These are phyloP conservation scores for Minunthozetes semirufus DNA, from an alignment of 2,888 invertebrate species.

Conservation along the genomic window DNA sequence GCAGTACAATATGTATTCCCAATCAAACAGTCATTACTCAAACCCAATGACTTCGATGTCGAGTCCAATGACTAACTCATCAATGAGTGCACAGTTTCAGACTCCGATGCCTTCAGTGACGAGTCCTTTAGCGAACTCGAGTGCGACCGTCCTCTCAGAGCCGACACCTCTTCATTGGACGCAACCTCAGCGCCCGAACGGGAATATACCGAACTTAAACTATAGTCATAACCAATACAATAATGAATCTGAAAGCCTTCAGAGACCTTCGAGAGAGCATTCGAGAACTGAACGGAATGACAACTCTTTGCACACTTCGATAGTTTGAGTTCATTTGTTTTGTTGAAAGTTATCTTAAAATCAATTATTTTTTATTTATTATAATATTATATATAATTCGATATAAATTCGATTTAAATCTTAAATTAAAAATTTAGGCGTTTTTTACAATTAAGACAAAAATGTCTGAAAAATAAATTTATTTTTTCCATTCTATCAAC, in stretches of 20 bases:
- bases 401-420: not conserved
- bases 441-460: not conserved
- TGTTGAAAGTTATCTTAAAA: not conserved
- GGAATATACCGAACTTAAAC: slow-evolving; percentile 5
- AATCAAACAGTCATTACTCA: slow-evolving; percentile 24
- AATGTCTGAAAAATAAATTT: no score
- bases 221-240: slow-evolving; percentile 19
- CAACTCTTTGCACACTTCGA: not conserved
- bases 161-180: not conserved
- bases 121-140: slow-evolving; percentile 14
- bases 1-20: slow-evolving; percentile 22
- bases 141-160: not conserved
- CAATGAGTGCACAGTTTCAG: not conserved
- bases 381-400: not conserved
- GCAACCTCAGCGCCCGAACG: not conserved
- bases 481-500: no score
- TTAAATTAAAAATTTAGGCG: not conserved
- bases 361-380: not conserved
- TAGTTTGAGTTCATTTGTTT: not conserved
- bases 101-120: slow-evolving; percentile 3
- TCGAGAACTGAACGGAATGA: not conserved
- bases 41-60: slow-evolving; percentile 14
- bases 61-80: not conserved
- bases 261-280: not conserved
- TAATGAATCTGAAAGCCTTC: not conserved